Evolutionary conservation across 2,888 invertebrate genomes (phyloP), one percentile per base, ranked within the genome.

Genomic region (Pyralis farinalis): DNA sequence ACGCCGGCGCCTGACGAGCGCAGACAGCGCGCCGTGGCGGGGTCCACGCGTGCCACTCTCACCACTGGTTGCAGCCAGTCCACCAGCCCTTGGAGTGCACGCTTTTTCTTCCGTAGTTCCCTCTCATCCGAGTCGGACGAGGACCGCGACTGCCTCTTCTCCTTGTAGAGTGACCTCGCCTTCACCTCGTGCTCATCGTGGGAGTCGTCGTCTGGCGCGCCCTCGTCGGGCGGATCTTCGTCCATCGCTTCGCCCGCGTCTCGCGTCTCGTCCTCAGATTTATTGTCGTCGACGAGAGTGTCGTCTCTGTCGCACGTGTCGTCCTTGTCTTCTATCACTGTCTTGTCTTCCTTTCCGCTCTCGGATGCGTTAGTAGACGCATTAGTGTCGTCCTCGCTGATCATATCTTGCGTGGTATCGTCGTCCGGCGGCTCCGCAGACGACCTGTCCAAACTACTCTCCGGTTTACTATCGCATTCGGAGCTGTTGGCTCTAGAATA

Each of bases 41-140:
- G 61, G 48, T 92, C 92, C 54, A 93, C 90, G 49, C 93, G 91
- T 64, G 92, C 91, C 52, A 93, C 92, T 7, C 92, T 85, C 53
- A 94, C 93, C 44, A 92, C 91, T 0, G 93, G 93, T 68, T 93
- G 93, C 63, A 92, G 84, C 63, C 91, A 90, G 44, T 64, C 66
- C 43, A 73, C 70, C 34, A 80, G 52, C 7, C 74, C 73, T 25
- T 69, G 71, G 48, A 77, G 40, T 12, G 71, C 63, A 2, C 75
- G 71, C 51, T 68, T 77, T 63, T 65, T 81, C 57, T 66, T 82
- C 58, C 57, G 69, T 37, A 50, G 50, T 42, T 78, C 77, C 22
- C 54, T 66, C 3, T 78, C 80, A 1, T 79, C 80, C n/a, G 58
- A 59, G 22, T 73, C 75, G 1, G 76, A 51, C 1, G 77, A 69